A percentile compares a stretch with the other conserved stretches of the same genome.
phyloP scores from a whole-genome alignment of 2,888 invertebrate species.

The Dascillus cervinus region DNA sequence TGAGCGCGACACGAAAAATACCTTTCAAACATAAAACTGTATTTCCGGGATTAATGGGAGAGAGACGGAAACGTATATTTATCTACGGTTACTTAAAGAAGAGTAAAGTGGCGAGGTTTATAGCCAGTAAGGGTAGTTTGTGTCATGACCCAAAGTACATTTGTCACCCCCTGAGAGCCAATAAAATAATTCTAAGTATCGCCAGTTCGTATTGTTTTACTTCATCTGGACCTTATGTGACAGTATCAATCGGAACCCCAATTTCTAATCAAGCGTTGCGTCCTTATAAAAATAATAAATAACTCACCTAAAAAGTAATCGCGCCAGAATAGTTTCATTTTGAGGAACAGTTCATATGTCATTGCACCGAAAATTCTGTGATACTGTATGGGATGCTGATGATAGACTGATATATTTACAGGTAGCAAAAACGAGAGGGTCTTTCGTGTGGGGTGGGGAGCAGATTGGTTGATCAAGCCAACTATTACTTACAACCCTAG shows the following conservation, averaged over 20 bases:
- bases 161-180: conserved; percentile 42
- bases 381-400: conserved; percentile 18
- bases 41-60: conserved; percentile 2
- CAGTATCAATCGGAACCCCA: conserved; percentile 33
- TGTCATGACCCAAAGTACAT: conserved; percentile 45
- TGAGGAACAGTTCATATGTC: conserved; percentile 29
- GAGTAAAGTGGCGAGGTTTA: too few species aligned
- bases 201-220: conserved; percentile 34
- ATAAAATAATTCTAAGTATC: conserved; percentile 43
- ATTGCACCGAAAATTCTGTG: conserved; percentile 9
- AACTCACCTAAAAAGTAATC: conserved; percentile 29
- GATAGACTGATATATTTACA: conserved; percentile 23
- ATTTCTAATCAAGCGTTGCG: conserved; percentile 40
- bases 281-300: conserved; percentile 22
- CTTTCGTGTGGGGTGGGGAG: conserved; percentile 21
- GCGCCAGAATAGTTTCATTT: conserved; percentile 31
- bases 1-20: not conserved
- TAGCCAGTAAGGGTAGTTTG: conserved; percentile 32
- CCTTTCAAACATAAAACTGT: not conserved
- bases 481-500: conserved; percentile 27
- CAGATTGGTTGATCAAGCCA: conserved; percentile 23
- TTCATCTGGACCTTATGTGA: conserved; percentile 36
- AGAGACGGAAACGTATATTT: conserved; percentile 5
- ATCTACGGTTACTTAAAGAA: conserved; percentile 2
- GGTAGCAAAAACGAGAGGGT: conserved; percentile 28